Percentiles rank a stretch among this genome's conserved stretches.
phyloP scores from a whole-genome alignment of 2,797 vertebrate genomes.

The Rhabdophis nuchalis region DNA sequence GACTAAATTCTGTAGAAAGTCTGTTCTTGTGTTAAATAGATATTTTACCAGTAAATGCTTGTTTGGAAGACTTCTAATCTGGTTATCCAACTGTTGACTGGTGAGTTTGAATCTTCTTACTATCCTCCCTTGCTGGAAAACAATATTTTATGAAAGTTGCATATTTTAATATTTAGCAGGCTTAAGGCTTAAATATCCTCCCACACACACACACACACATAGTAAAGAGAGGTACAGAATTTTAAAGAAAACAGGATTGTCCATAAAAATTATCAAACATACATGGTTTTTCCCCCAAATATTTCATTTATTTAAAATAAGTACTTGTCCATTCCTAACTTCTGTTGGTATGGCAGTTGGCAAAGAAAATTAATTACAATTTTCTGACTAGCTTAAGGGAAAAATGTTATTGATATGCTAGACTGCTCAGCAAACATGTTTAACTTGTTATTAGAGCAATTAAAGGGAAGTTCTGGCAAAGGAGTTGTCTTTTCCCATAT shows the following conservation, averaged over 20 bases:
- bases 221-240: neutral
- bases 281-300: accelerated
- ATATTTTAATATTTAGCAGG: neutral
- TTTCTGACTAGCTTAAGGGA: neutral
- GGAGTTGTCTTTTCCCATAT: neutral
- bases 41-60: neutral
- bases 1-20: neutral
- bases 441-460: neutral
- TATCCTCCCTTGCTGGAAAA: neutral
- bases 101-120: neutral
- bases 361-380: neutral
- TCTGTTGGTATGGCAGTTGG: neutral
- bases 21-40: neutral
- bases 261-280: neutral
- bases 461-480: neutral
- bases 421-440: neutral
- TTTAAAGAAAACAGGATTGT: neutral
- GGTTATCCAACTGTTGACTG: neutral
- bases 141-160: neutral
- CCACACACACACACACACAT: too few relatives aligned
- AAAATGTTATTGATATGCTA: neutral
- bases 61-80: neutral
- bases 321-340: neutral
- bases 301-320: neutral
- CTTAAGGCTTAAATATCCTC: too few relatives aligned